Base-by-base conservation (phyloP, 2,888 invertebrate species). In the Sarcophaga variegata region DNA sequence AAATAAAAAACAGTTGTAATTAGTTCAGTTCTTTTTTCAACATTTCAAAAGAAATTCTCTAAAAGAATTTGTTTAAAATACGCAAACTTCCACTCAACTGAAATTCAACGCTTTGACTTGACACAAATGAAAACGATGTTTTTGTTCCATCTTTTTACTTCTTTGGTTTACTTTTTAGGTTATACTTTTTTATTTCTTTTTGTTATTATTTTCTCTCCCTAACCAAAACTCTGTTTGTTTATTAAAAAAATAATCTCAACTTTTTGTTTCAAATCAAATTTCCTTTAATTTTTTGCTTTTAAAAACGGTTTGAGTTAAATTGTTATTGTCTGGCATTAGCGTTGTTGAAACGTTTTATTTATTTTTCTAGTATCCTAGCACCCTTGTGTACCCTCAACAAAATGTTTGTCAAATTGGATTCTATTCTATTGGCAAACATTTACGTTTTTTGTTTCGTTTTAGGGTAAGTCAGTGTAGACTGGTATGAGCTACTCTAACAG, bases 241-340 rank as follows among this genome's bases (percentile, higher is more conserved):
- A 20, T 20, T 20, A n/a, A 20, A 20, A 20, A 20, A 20, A 20
- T n/a, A 20, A 20, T 20, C 0, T 20, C 20, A 20, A 20, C 20
- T 67, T 27, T 64, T 67, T 11, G 17, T 63, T 63, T 81, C 49
- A 20, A 20, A 20, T 20, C 20, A 20, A 20, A 20, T 20, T n/a
- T 45, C n/a, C 20, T 2, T 47, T 20, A 5, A 49, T 47, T 20
- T 20, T 20, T 66, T 66, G 14, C 37, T 17, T 47, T 1, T 47
- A 47, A 27, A 54, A 20, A 54, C 37, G 0, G 66, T 67, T 78
- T 66, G 66, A 69, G 74, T 74, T 75, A 75, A 80, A 86, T 80
- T 86, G 85, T 79, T 64, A 82, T 85, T 85, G 77, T 86, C 67
- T 83, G 75, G 72, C 80, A 83, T 83, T 83, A 86, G 79, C 86